A percentile compares a stretch with the other conserved stretches of the same genome.
Evolutionary conservation across 2,113 vertebrate species (phyloP).

Genomic region (Rhynchomys soricoides): DNA sequence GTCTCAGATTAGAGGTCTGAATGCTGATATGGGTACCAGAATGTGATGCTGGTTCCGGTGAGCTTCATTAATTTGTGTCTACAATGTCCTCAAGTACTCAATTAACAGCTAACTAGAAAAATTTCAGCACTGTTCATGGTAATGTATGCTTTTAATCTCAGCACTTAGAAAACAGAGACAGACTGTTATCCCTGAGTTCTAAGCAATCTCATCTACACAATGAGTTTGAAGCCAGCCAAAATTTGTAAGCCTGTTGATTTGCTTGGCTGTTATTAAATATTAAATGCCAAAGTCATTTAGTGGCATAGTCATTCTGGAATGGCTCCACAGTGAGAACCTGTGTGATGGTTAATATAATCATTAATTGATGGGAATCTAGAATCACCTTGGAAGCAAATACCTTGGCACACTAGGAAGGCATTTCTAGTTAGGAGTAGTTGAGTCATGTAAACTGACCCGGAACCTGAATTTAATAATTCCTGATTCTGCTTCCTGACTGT

Average conservation of each 20-base stretch:
- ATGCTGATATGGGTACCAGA: not conserved
- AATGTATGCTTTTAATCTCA: not conserved
- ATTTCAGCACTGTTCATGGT: not conserved
- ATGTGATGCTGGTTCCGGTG: not conserved
- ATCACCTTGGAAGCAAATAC: not conserved
- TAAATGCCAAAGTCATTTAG: not conserved
- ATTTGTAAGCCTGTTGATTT: not conserved
- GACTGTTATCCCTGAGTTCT: not conserved
- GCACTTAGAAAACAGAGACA: not conserved
- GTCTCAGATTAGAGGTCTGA: not conserved
- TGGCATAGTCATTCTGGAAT: not conserved
- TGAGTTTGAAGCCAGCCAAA: not conserved
- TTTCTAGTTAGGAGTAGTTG: not conserved
- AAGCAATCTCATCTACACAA: not conserved
- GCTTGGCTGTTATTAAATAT: not conserved
- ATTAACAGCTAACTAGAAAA: not conserved
- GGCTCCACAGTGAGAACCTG: not conserved
- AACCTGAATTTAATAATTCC: not conserved
- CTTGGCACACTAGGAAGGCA: not conserved
- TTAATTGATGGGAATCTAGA: not conserved
- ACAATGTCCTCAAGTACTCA: no score
- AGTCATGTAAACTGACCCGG: not conserved
- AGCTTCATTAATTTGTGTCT: not conserved
- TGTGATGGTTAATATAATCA: not conserved
- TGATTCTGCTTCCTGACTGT: not conserved